These are phyloP conservation scores for Pharmacophagus antenor DNA, from an alignment of 2,888 invertebrate species.

Conservation along the genomic window DNA sequence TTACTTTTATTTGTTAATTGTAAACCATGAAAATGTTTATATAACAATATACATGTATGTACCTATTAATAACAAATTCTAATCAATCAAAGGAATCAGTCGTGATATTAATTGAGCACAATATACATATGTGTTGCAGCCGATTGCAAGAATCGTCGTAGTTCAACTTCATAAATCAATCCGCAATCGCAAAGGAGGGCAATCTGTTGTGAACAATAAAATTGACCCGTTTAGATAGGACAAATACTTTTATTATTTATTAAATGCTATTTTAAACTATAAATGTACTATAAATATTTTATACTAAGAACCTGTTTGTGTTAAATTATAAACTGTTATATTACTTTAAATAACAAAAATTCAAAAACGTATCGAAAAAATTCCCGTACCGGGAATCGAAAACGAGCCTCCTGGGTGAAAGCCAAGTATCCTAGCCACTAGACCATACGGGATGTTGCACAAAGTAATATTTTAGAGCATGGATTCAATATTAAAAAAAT, in stretches of 20 bases:
- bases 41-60: not conserved
- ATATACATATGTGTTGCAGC: conserved; percentile 1
- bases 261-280: not conserved
- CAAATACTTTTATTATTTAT: not conserved
- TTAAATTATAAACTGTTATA: not conserved
- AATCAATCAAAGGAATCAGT: not conserved
- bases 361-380: not conserved
- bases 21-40: not conserved
- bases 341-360: not conserved
- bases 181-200: conserved; percentile 10
- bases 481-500: no score
- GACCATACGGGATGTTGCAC: conserved; percentile 67
- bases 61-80: not conserved
- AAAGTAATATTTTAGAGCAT: no score
- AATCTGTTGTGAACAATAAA: conserved; percentile 4
- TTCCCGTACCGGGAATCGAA: conserved; percentile 83
- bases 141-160: conserved; percentile 11
- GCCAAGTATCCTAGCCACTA: conserved; percentile 86
- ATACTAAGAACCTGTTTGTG: no score
- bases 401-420: conserved; percentile 87
- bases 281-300: no score
- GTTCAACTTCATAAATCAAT: conserved; percentile 21
- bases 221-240: not conserved
- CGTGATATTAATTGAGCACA: not conserved
- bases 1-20: not conserved